Evolutionary conservation across 1,140 invertebrate genomes (phyloP).

Genomic region (Diuraphis noxia): DNA sequence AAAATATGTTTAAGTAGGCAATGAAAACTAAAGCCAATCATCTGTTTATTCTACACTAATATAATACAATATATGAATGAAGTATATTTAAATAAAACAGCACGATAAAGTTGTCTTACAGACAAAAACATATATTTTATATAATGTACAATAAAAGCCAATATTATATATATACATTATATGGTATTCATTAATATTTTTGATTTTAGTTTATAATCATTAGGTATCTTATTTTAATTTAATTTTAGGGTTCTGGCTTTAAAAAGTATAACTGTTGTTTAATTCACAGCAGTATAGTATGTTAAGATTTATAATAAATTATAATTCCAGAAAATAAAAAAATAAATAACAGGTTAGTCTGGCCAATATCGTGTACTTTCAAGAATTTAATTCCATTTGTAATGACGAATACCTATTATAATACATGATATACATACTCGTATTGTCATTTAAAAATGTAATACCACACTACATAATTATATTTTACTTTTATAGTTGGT

Average conservation of each 20-base stretch:
- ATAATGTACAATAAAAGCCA: background rate
- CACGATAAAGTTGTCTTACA: background rate
- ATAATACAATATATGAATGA: background rate
- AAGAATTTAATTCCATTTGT: background rate
- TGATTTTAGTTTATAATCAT: background rate
- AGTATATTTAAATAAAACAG: background rate
- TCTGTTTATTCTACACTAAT: background rate
- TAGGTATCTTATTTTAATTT: slow-evolving; percentile 2
- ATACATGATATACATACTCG: background rate
- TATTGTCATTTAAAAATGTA: background rate
- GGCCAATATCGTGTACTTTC: background rate
- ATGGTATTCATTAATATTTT: background rate
- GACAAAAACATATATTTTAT: background rate
- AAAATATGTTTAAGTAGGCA: background rate
- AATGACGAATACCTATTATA: background rate
- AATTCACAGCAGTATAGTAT: background rate
- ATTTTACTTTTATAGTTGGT: background rate
- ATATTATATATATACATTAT: background rate
- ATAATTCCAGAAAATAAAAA: background rate
- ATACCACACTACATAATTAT: background rate
- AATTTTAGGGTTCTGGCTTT: background rate
- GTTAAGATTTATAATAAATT: background rate
- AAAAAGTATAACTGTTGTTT: background rate
- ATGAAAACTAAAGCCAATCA: background rate
- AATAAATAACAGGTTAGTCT: background rate